These are phyloP conservation scores for Ailurus styani DNA, from an alignment of 2,113 vertebrate species.

Conservation along the genomic window DNA sequence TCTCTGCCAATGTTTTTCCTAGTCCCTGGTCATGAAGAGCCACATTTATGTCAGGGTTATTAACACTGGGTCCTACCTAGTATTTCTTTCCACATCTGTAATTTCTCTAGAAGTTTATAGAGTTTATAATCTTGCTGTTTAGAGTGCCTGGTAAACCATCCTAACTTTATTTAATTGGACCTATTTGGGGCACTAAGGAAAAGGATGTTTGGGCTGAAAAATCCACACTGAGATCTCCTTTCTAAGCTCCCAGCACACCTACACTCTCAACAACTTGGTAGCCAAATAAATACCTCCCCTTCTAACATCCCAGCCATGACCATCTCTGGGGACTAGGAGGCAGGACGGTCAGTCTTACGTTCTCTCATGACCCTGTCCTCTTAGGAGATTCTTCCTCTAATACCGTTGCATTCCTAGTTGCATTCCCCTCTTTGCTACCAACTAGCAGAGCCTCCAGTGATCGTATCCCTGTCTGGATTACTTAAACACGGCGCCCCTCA, in stretches of 20 bases:
- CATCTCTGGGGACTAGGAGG: not conserved
- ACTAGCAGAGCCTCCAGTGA: not conserved
- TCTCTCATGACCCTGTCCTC: not conserved
- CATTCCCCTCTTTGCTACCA: not conserved
- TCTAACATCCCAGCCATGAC: not conserved
- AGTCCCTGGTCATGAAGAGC: not conserved
- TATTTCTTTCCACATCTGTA: not conserved
- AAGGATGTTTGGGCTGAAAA: not conserved
- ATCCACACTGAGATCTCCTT: not conserved
- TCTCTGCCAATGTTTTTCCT: not conserved
- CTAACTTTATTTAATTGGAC: not conserved
- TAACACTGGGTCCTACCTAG: not conserved
- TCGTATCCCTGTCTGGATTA: not conserved
- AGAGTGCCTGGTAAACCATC: not conserved
- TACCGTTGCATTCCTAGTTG: not conserved
- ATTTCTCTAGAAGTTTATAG: not conserved
- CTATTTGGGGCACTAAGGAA: not conserved
- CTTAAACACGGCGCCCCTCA: not conserved
- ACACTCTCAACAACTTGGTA: not conserved
- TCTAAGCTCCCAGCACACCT: not conserved
- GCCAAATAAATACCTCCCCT: not conserved
- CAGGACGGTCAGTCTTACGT: not conserved
- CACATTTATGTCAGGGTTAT: not conserved
- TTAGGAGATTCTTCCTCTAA: not conserved
- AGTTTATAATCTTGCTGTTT: not conserved